These are phyloP conservation scores for Seladonia tumulorum DNA, from an alignment of 2,888 invertebrate species.

Conservation along the genomic window DNA sequence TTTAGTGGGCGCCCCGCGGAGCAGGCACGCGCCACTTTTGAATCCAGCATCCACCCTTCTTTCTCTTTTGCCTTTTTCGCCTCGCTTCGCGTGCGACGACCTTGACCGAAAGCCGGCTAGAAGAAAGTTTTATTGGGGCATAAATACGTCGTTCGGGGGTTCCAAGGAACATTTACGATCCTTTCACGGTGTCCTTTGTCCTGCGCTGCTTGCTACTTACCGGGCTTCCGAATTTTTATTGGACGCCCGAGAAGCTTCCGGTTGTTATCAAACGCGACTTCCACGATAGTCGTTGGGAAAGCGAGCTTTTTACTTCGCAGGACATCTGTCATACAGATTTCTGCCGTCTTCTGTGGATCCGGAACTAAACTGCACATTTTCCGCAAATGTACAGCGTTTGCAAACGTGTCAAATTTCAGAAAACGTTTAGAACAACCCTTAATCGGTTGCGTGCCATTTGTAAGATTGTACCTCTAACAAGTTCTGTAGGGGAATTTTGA, in stretches of 20 bases:
- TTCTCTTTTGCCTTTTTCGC: constrained; percentile 28
- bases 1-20: constrained; percentile 73
- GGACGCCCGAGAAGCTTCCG: constrained; percentile 17
- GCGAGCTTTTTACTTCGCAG: neutral
- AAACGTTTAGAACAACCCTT: neutral
- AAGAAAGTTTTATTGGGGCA: constrained; percentile 74
- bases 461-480: too few species aligned
- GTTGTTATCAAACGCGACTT: neutral
- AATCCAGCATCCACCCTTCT: constrained; percentile 57
- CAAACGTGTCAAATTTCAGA: neutral
- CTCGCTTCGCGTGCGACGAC: constrained; percentile 9
- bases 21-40: constrained; percentile 73
- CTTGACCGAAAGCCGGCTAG: constrained; percentile 63
- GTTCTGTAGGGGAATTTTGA: too few species aligned
- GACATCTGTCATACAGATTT: neutral
- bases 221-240: constrained; percentile 71
- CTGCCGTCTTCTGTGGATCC: neutral
- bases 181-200: constrained; percentile 60
- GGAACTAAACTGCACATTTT: neutral
- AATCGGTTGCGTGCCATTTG: too few species aligned
- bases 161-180: constrained; percentile 61
- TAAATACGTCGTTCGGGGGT: constrained; percentile 64
- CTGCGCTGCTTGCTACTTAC: constrained; percentile 34
- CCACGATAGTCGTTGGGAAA: neutral
- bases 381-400: neutral